Evolutionary conservation across 1,140 invertebrate species (phyloP), one percentile per base, ranked within the genome.

Genomic region (Battus philenor): DNA sequence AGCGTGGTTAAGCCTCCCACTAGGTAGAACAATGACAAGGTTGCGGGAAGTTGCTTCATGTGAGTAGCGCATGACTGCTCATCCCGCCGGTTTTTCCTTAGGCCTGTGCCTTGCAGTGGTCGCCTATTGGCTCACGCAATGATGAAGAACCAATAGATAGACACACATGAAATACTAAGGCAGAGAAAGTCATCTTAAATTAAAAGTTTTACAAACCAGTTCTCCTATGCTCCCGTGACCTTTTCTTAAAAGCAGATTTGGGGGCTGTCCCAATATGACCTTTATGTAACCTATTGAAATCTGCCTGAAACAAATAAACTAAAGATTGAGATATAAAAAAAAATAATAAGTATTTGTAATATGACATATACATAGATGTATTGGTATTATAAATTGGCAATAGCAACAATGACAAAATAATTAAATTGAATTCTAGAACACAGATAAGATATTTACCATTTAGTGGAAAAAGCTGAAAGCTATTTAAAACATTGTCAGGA

Each of bases 221-320:
- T 53, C 55, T 75, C 15, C 47, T 64, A 24, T 54, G 47, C 33
- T 72, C 59, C 20, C 49, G 44, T 5, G 62, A 59, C 47, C 52
- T 69, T 36, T 47, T 74, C 38, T 64, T 69, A 12, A 84, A 84
- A 6, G 74, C 80, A 4, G 77, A 78, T 33, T 70, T 78, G 5
- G 77, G 76, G 1, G 75, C 77, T 12, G 78, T 82, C 0, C 78
- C 80, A 22, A 82, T 76, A 18, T 84, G 80, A 7, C 80, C 80
- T 41, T 77, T 82, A 30, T 75, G 73, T 0, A 77, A 54, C 47
- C 80, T 67, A 29, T 84, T 80, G 44, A 77, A 84, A 18, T 84
- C 80, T 1, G 80, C 80, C 80, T 84, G 52, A 36, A 73, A 70
- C 24, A 1, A 44, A 16, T 13, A 13, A 18, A 0, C 20, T 8